Evolutionary conservation across 2,888 invertebrate species (phyloP).

Genomic region (Mallateleia sp.): DNA sequence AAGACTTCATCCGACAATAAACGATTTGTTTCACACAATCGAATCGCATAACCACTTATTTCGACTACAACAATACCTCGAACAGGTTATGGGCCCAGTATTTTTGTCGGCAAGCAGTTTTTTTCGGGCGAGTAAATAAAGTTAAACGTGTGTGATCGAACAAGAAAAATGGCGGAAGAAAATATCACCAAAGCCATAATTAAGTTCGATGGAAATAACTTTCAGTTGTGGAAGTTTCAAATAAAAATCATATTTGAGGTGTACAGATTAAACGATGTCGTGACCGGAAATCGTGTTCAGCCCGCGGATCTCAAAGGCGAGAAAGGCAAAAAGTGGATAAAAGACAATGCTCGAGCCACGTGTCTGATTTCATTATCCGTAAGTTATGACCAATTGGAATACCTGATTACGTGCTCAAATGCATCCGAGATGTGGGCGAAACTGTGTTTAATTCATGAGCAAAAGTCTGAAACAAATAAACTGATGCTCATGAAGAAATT

Average conservation of each 20-base stretch:
- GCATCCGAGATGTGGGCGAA: constrained; percentile 73
- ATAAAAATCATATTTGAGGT: constrained; percentile 65
- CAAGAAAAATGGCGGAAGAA: constrained; percentile 14
- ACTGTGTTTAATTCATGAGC: constrained; percentile 66
- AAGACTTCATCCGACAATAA: too few species aligned
- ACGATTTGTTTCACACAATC: too few species aligned
- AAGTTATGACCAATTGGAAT: constrained; percentile 65
- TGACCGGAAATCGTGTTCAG: constrained; percentile 43
- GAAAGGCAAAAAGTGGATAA: constrained; percentile 58
- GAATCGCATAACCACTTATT: too few species aligned
- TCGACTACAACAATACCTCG: too few species aligned
- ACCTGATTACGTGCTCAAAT: constrained; percentile 64
- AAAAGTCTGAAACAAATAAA: constrained; percentile 47
- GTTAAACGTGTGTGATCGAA: too few species aligned
- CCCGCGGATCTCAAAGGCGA: too few species aligned
- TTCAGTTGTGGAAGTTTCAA: constrained; percentile 78
- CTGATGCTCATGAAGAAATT: constrained; percentile 55
- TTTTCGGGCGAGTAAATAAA: too few species aligned
- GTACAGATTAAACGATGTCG: constrained; percentile 57
- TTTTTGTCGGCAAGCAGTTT: too few species aligned
- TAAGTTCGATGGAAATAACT: constrained; percentile 81
- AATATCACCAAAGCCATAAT: constrained; percentile 80
- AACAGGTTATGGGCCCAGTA: too few species aligned
- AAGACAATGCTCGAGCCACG: constrained; percentile 67
- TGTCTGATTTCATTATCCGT: constrained; percentile 38